These are phyloP conservation scores for Tromatobia lineatoria DNA, from an alignment of 2,888 invertebrate species.

Conservation along the genomic window DNA sequence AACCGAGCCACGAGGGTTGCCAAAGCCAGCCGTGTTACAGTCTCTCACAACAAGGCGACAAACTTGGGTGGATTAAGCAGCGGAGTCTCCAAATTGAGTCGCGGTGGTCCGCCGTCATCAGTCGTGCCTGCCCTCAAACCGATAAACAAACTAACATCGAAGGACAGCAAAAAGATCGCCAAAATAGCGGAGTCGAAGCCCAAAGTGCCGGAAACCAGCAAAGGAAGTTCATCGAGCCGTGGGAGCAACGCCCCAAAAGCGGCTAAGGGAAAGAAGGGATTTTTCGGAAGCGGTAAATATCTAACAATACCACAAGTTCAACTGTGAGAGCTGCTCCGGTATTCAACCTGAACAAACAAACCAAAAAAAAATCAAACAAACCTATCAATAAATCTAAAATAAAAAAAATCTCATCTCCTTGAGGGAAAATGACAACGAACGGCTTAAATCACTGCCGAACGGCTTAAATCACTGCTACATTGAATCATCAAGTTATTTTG, in stretches of 20 bases:
- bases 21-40: conserved; percentile 87
- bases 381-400: conserved; percentile 54
- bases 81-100: conserved; percentile 58
- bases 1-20: conserved; percentile 92
- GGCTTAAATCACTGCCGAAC: conserved; percentile 59
- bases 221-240: conserved; percentile 71
- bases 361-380: conserved; percentile 49
- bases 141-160: conserved; percentile 85
- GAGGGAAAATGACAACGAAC: conserved; percentile 34
- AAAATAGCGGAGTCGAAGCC: conserved; percentile 70
- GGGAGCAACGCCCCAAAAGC: conserved; percentile 82
- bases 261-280: conserved; percentile 92
- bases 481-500: not conserved
- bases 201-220: conserved; percentile 68
- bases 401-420: conserved; percentile 59
- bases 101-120: conserved; percentile 8
- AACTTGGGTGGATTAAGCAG: conserved; percentile 72
- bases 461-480: conserved; percentile 7
- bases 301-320: conserved; percentile 53
- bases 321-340: conserved; percentile 46
- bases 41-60: conserved; percentile 73
- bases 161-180: conserved; percentile 84
- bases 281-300: conserved; percentile 94
- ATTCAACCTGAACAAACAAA: conserved; percentile 34
- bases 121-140: conserved; percentile 80